These are phyloP conservation scores for Altica lythri DNA, from an alignment of 2,888 invertebrate genomes.

Conservation along the genomic window DNA sequence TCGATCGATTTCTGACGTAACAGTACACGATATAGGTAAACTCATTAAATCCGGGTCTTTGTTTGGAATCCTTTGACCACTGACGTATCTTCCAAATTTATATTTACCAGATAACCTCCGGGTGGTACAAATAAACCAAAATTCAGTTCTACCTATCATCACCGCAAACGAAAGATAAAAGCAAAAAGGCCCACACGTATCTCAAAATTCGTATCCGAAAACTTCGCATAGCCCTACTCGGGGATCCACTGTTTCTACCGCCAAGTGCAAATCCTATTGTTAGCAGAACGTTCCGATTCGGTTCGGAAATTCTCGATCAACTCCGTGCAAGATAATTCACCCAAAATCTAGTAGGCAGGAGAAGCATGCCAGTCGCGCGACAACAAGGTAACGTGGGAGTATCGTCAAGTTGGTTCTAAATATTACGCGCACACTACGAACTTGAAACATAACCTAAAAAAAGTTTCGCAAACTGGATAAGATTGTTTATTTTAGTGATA, in stretches of 20 bases:
- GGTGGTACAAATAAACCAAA: not conserved
- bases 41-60: no score
- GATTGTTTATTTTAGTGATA: constrained; percentile 20
- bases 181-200: not conserved
- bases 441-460: constrained; percentile 17
- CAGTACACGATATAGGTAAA: no score
- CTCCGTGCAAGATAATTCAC: constrained; percentile 31
- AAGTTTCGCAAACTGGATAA: constrained; percentile 12
- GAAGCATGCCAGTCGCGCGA: constrained; percentile 30
- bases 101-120: constrained; percentile 2
- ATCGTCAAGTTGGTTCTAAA: constrained; percentile 10
- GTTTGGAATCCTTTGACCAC: no score
- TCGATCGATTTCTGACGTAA: no score
- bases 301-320: constrained; percentile 26
- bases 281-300: constrained; percentile 16
- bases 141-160: constrained; percentile 13
- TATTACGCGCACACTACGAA: constrained; percentile 17
- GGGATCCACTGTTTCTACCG: not conserved
- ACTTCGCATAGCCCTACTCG: not conserved
- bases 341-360: constrained; percentile 28
- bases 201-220: not conserved
- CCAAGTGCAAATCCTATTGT: constrained; percentile 30
- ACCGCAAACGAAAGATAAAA: constrained; percentile 13
- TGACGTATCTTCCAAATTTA: constrained; percentile 6
- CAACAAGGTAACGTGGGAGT: constrained; percentile 18